Evolutionary conservation across 1,140 invertebrate genomes (phyloP), one percentile per base, ranked within the genome.

Genomic region (Psix sp.): DNA sequence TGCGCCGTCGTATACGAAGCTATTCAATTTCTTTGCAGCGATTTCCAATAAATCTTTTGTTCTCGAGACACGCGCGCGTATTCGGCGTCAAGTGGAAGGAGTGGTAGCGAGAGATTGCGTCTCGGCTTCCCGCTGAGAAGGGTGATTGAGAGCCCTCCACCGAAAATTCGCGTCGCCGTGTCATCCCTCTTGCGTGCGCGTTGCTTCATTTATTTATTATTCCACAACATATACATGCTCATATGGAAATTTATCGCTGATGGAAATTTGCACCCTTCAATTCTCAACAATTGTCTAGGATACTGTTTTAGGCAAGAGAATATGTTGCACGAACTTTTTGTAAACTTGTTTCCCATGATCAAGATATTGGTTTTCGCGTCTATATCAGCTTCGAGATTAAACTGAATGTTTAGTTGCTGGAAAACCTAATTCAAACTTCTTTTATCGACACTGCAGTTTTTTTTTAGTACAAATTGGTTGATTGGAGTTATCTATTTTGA

Each of bases 1-100:
- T 75, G 72, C 46, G 51, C 72, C 43, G 57, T 39, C 72, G 72
- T 70, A 70, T 75, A 70, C 72, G 72, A 54, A 71, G 74, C 79
- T 79, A 79, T 82, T 81, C 78, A 78, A 83, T 83, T 83, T 80
- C 82, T 81, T 81, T 80, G 79, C 80, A 74, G 82, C 79, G 80
- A 84, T 84, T 84, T 78, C 79, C 81, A 83, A 84, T 84, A 83
- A 84, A 84, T 83, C 81, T 83, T 82, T 84, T 79, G 80, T 80
- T 71, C 78, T 77, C 76, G 76, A 77, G 80, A 81, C 80, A 81
- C 81, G 77, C 77, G 77, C 68, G 76, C 66, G 72, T 71, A 79
- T 80, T 78, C 75, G 77, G 78, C 78, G 76, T 57, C 46, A 60
- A 52, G 66, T 48, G 51, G 59, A 62, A 48, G 42, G 74, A 65